Conservation (phyloP, 1,140 invertebrate genomes). For the Kradibia gibbosae region DNA sequence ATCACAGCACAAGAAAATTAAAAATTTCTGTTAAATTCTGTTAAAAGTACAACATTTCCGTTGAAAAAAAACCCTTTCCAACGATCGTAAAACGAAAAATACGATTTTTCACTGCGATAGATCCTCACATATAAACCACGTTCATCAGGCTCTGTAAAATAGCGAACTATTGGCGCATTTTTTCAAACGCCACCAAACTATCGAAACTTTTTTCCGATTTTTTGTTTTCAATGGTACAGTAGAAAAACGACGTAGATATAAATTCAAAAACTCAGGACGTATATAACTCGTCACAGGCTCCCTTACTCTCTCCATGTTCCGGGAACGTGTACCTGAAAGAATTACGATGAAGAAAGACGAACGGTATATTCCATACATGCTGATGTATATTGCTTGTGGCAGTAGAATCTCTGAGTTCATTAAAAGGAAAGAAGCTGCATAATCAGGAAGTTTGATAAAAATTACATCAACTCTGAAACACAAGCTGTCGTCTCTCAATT, state of each 20-base stretch:
- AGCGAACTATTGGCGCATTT: not conserved
- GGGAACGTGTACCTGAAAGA: not conserved
- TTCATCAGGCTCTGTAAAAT: slow-evolving; percentile 13
- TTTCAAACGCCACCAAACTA: not conserved
- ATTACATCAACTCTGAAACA: not conserved
- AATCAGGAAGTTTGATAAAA: slow-evolving; percentile 9
- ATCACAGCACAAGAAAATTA: not conserved
- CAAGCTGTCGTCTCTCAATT: not conserved
- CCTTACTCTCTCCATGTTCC: not conserved
- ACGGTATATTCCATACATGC: not conserved
- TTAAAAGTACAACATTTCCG: not conserved
- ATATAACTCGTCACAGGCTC: not conserved
- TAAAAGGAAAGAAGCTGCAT: not conserved
- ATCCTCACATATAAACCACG: slow-evolving; percentile 21
- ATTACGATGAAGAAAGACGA: not conserved
- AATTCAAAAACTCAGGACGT: slow-evolving; percentile 10
- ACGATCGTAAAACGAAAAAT: not conserved
- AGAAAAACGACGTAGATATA: not conserved
- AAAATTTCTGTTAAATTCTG: not conserved
- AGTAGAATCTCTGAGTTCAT: not conserved
- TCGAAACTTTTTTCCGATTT: slow-evolving; percentile 9
- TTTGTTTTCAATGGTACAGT: not conserved
- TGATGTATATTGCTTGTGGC: not conserved
- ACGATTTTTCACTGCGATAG: not conserved
- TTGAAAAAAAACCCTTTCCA: not conserved